phyloP scores from a whole-genome alignment of 2,113 vertebrate genomes.

The Vireo altiloquus region DNA sequence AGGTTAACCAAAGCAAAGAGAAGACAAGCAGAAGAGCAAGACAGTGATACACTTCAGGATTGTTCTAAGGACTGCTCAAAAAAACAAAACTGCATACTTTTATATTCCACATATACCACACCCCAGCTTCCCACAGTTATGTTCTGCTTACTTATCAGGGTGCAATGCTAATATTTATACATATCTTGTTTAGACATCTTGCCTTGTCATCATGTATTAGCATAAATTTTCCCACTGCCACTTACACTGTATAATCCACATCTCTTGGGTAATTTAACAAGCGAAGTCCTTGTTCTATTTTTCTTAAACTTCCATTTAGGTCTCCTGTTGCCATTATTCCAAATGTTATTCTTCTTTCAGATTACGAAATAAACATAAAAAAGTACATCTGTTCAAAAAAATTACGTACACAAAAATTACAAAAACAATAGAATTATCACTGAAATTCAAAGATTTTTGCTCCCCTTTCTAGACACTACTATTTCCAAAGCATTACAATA shows the following conservation, averaged over 20 bases:
- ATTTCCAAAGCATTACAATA: background rate
- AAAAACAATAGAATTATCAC: background rate
- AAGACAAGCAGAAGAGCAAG: background rate
- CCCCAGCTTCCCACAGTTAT: background rate
- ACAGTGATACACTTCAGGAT: background rate
- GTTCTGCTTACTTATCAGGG: background rate
- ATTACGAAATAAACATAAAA: background rate
- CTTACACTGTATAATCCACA: slow-evolving; percentile 87
- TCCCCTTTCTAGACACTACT: background rate
- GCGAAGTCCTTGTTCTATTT: slow-evolving; percentile 86
- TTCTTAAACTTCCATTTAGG: slow-evolving; percentile 84
- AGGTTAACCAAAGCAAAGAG: background rate
- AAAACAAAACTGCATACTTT: background rate
- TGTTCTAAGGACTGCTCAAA: background rate
- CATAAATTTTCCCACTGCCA: background rate
- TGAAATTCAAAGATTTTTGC: background rate
- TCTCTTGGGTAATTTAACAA: slow-evolving; percentile 82
- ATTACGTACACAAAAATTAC: background rate
- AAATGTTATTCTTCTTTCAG: slow-evolving; percentile 6
- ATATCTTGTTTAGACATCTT: background rate
- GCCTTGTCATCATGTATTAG: background rate
- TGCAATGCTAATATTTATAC: background rate
- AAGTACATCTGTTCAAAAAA: background rate
- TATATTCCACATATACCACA: background rate
- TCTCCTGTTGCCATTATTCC: slow-evolving; percentile 86